Base-by-base conservation (phyloP, 2,113 vertebrate genomes). In the Cygnus atratus region DNA sequence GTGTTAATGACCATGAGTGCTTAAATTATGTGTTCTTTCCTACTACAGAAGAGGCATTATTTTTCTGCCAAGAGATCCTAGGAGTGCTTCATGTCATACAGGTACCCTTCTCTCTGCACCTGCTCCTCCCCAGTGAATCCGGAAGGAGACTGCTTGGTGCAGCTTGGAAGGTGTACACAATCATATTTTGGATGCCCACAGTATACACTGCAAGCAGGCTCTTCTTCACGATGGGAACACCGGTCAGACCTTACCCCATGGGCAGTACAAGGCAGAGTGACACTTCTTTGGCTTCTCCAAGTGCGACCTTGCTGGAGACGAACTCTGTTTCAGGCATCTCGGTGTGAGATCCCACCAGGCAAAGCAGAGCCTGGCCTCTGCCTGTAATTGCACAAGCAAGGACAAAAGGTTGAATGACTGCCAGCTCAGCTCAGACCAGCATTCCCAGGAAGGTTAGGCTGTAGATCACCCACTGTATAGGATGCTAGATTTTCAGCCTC, bases 311-410 rank as follows among this genome's bases (percentile, higher is more conserved):
- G 7, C 71, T 70, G 83, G 29, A 93, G 59, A 86, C 1, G 1
- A 68, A 26, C 19, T 43, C 65, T 10, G 8, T 65, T 84, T 85
- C 43, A n/a, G n/a, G 24, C 61, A 19, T 50, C 29, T 66, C 26
- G 3, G 1, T 28, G 18, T 68, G 58, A 90, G 33, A 72, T 6
- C 33, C 3, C 0, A 6, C 16, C 1, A 2, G 5, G 13, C 20
- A 50, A 26, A 75, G 37, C 61, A 68, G 61, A 84, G 52, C 24
- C 52, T 44, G 24, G 57, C n/a, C 29, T 48, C 10, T 5, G 13
- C 7, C 8, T 66, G 22, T 57, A 54, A 26, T 31, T 66, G 11
- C 17, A 66, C 12, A 43, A 43, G 52, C 52, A 10, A 10, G 12
- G 24, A 72, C 19, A 83, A 59, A 57, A 4, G 12, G 33, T 20